A percentile compares a stretch with the other conserved stretches of the same genome.
These are phyloP conservation scores for Myotis pilosus DNA, from an alignment of 2,797 vertebrate species.

Conservation along the genomic window DNA sequence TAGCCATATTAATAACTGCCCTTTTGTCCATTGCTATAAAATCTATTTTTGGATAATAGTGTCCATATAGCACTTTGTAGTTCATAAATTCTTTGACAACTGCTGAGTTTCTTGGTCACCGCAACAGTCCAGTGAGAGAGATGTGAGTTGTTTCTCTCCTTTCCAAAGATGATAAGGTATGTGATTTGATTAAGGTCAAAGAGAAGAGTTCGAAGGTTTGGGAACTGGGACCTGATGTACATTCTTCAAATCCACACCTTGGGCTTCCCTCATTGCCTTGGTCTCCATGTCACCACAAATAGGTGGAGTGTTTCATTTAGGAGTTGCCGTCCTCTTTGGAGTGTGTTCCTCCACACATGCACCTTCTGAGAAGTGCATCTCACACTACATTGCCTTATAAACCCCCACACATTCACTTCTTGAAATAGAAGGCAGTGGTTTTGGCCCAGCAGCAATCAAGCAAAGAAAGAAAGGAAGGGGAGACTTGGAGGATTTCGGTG, in stretches of 20 bases:
- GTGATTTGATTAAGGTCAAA: not conserved
- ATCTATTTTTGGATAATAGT: not conserved
- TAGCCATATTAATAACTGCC: not conserved
- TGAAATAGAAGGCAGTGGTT: not conserved
- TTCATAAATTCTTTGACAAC: not conserved
- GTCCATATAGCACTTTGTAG: not conserved
- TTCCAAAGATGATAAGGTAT: not conserved
- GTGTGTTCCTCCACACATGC: not conserved
- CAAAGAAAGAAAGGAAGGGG: not conserved
- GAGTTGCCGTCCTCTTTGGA: not conserved
- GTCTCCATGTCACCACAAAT: not conserved
- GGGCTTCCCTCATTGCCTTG: not conserved
- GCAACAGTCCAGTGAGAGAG: not conserved
- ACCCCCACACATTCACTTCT: not conserved
- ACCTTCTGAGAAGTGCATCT: not conserved
- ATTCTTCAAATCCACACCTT: not conserved
- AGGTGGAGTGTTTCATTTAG: not conserved
- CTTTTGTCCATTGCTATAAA: not conserved
- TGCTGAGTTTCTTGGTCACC: not conserved
- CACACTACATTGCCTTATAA: not conserved
- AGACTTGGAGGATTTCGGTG: not conserved
- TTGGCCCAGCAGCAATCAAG: not conserved
- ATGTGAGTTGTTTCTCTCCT: not conserved
- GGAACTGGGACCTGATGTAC: not conserved
- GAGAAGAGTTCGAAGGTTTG: not conserved